Evolutionary conservation across 2,113 vertebrate genomes (phyloP).

Genomic region (Labeo catla): DNA sequence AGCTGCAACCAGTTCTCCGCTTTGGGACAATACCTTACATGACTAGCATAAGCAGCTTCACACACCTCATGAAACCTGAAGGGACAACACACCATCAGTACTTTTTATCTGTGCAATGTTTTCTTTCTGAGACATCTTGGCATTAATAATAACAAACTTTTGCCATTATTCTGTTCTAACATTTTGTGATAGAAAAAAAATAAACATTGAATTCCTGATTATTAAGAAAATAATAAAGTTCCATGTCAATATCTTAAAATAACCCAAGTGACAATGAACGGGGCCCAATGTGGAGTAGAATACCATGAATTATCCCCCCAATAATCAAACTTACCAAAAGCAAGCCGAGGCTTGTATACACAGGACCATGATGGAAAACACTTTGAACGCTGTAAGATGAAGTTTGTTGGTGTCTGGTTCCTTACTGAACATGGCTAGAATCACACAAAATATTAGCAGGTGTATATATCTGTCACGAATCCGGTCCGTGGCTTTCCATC

Average conservation of each 20-base stretch:
- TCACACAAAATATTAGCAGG: background rate
- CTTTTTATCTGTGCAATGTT: background rate
- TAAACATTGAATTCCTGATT: background rate
- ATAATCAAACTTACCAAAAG: conserved; percentile 38
- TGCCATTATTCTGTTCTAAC: background rate
- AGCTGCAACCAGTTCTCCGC: conserved; percentile 42
- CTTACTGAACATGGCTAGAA: conserved; percentile 47
- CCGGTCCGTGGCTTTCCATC: no score
- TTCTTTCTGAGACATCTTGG: background rate
- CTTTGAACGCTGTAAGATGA: conserved; percentile 34
- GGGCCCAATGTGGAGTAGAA: background rate
- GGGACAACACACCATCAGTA: background rate
- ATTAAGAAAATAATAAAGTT: background rate
- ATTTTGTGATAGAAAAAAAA: background rate
- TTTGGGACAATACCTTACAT: conserved; percentile 35
- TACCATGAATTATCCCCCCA: background rate
- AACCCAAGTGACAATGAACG: background rate
- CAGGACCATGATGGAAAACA: conserved; percentile 31
- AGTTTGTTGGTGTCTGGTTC: conserved; percentile 55
- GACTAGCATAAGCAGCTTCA: background rate
- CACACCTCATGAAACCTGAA: conserved; percentile 41
- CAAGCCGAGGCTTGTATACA: conserved; percentile 44
- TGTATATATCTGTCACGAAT: background rate
- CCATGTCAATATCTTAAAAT: background rate
- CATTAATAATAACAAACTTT: background rate